These are phyloP conservation scores for Dolichomitus sp. DNA, from an alignment of 2,888 invertebrate species.

Conservation along the genomic window DNA sequence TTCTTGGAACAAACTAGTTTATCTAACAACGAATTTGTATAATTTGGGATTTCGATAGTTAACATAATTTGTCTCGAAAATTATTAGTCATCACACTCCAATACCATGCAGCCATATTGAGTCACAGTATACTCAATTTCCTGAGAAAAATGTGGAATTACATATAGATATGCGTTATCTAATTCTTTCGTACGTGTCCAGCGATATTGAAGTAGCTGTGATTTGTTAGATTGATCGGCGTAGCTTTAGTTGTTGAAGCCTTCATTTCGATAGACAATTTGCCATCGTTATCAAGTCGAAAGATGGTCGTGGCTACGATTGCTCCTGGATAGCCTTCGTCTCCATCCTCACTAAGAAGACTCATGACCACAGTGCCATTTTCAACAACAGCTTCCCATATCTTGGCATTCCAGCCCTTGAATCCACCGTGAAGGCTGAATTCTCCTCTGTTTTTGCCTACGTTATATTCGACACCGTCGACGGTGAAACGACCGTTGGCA, in stretches of 20 bases:
- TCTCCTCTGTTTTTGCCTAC: slow-evolving; percentile 91
- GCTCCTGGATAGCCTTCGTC: slow-evolving; percentile 97
- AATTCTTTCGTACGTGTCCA: slow-evolving; percentile 91
- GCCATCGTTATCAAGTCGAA: slow-evolving; percentile 91
- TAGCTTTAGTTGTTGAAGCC: slow-evolving; percentile 92
- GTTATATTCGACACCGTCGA: slow-evolving; percentile 90
- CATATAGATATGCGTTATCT: background rate
- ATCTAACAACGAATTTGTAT: too few relatives aligned
- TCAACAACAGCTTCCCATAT: slow-evolving; percentile 80
- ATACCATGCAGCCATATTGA: too few relatives aligned
- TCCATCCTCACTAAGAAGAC: slow-evolving; percentile 92
- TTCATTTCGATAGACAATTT: slow-evolving; percentile 92
- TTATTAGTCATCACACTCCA: too few relatives aligned
- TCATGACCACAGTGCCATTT: slow-evolving; percentile 89
- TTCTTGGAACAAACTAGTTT: too few relatives aligned
- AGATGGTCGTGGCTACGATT: slow-evolving; percentile 90
- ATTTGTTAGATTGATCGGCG: slow-evolving; percentile 95
- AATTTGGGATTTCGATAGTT: too few relatives aligned
- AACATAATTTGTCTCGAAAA: too few relatives aligned
- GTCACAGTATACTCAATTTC: too few relatives aligned
- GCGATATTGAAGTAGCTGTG: slow-evolving; percentile 97
- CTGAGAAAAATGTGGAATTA: too few relatives aligned
- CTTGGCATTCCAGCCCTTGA: slow-evolving; percentile 93
- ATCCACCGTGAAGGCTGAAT: slow-evolving; percentile 94
- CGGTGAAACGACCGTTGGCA: slow-evolving; percentile 90